phyloP scores from a whole-genome alignment of 1,140 invertebrate species.

The Calycopis cecrops region DNA sequence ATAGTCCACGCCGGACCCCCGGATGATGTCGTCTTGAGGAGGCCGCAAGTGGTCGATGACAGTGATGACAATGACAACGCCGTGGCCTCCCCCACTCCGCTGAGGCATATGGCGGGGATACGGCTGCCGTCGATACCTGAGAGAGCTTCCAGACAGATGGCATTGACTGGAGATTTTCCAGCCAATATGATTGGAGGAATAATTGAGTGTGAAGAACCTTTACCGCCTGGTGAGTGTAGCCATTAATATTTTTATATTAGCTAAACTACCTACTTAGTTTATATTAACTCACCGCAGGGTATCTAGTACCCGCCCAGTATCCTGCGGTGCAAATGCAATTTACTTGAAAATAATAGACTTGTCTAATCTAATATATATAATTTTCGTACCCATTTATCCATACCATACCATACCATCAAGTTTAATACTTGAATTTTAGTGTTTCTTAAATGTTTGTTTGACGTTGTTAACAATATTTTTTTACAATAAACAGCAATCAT shows the following conservation, averaged over 20 bases:
- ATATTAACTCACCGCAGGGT: no score
- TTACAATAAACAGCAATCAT: no score
- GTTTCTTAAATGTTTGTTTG: no score
- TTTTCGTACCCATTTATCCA: no score
- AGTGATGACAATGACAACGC: constrained; percentile 64
- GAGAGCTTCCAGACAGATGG: constrained; percentile 77
- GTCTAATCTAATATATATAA: no score
- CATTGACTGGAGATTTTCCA: constrained; percentile 77
- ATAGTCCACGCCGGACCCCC: constrained; percentile 67
- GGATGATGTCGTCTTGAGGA: constrained; percentile 54
- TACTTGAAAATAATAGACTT: no score
- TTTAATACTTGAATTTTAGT: no score
- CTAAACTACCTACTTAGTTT: no score
- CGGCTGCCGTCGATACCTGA: constrained; percentile 89
- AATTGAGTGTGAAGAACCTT: constrained; percentile 84
- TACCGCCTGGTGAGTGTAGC: constrained; percentile 84
- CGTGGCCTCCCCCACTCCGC: constrained; percentile 75
- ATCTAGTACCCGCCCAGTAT: no score
- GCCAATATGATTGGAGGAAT: constrained; percentile 72
- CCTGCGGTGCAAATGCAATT: no score
- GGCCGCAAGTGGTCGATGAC: constrained; percentile 45
- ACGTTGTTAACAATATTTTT: no score
- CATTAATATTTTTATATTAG: neutral
- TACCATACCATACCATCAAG: no score
- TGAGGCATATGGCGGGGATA: constrained; percentile 83